These are phyloP conservation scores for Hypsopygia costalis DNA, from an alignment of 2,888 invertebrate genomes.

Conservation along the genomic window DNA sequence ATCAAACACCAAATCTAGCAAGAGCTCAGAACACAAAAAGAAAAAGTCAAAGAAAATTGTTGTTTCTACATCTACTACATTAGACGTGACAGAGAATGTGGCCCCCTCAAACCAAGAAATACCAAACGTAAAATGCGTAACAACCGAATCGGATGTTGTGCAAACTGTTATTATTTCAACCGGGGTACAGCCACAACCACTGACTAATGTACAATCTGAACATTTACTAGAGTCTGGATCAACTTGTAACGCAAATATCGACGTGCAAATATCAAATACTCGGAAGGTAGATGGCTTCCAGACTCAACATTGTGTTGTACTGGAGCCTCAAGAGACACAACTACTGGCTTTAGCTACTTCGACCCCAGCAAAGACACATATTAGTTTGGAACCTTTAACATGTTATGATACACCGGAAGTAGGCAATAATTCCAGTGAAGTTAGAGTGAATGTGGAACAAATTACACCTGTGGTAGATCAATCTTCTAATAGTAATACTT, in stretches of 20 bases:
- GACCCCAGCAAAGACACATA: background rate
- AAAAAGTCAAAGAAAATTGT: conserved; percentile 18
- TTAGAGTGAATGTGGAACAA: conserved; percentile 7
- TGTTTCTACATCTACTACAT: background rate
- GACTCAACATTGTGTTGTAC: too few relatives aligned
- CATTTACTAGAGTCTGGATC: too few relatives aligned
- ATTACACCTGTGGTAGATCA: conserved; percentile 14
- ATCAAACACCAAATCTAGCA: conserved; percentile 5
- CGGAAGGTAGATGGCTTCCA: too few relatives aligned
- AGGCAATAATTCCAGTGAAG: conserved; percentile 8
- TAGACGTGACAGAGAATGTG: background rate
- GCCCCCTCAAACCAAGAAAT: background rate
- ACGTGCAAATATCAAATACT: too few relatives aligned
- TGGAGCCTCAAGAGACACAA: background rate
- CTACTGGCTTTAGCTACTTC: conserved; percentile 6
- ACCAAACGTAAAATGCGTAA: background rate
- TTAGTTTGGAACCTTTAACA: conserved; percentile 6
- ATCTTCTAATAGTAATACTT: conserved; percentile 22
- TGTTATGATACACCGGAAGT: conserved; percentile 9
- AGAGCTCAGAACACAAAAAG: conserved; percentile 9
- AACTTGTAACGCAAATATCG: too few relatives aligned
- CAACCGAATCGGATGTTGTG: conserved; percentile 30
- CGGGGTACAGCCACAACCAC: conserved; percentile 36
- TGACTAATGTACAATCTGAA: too few relatives aligned
- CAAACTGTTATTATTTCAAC: conserved; percentile 56